A percentile compares a stretch with the other conserved stretches of the same genome.
These are phyloP conservation scores for human (Homo sapiens) DNA, from an alignment of 2,113 vertebrate genomes.

Conservation along the genomic window DNA sequence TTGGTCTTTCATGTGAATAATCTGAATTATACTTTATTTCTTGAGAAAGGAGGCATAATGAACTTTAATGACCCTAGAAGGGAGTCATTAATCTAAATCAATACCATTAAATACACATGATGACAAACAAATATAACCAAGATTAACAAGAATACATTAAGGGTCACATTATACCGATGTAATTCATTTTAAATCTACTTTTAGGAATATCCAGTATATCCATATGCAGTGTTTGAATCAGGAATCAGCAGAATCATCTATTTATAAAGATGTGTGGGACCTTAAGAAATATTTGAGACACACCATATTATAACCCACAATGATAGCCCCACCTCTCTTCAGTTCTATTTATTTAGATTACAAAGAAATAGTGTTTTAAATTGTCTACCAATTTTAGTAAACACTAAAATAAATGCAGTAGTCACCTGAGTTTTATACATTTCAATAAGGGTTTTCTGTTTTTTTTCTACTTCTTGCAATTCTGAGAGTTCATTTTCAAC, in stretches of 20 bases:
- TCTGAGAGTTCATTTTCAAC: constrained; percentile 83
- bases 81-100: constrained; percentile 14
- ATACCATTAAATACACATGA: not conserved
- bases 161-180: not conserved
- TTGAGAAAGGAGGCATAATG: not conserved
- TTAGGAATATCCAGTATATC: not conserved
- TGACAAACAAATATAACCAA: not conserved
- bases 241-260: not conserved
- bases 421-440: constrained; percentile 86
- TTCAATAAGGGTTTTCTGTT: constrained; percentile 83
- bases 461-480: constrained; percentile 83
- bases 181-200: constrained; percentile 37
- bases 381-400: constrained; percentile 25
- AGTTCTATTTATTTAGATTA: constrained; percentile 10
- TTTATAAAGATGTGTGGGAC: not conserved
- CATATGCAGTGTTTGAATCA: not conserved
- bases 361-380: constrained; percentile 34
- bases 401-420: not conserved
- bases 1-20: constrained; percentile 1
- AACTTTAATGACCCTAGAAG: constrained; percentile 11
- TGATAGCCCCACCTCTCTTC: not conserved
- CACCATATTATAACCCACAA: not conserved
- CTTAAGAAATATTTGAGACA: not conserved
- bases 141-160: not conserved
- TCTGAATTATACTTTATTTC: constrained; percentile 36